A percentile compares a stretch with the other conserved stretches of the same genome.
phyloP scores from a whole-genome alignment of 2,888 invertebrate species.

The Piscicola geometra region DNA sequence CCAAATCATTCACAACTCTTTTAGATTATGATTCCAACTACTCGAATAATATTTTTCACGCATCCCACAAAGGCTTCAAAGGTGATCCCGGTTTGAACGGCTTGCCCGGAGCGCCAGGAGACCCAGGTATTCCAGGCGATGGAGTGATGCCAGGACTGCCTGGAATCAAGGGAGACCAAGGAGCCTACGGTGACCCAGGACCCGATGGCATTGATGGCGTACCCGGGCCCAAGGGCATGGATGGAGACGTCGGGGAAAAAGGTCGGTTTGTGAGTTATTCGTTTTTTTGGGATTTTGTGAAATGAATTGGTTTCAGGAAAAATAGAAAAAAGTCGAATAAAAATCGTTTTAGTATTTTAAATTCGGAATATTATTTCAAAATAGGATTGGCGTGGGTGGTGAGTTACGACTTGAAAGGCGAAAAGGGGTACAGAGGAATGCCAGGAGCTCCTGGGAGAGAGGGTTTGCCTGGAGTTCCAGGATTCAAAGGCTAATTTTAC shows the following conservation, averaged over 20 bases:
- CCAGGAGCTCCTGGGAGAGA: background rate
- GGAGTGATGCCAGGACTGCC: constrained; percentile 58
- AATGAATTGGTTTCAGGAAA: too few species aligned
- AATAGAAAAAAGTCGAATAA: too few species aligned
- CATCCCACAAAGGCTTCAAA: constrained; percentile 8
- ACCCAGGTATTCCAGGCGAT: constrained; percentile 38
- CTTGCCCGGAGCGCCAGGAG: constrained; percentile 60
- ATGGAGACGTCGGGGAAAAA: constrained; percentile 2
- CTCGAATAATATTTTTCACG: background rate
- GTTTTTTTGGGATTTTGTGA: too few species aligned
- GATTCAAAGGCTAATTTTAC: background rate
- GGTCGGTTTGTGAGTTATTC: background rate
- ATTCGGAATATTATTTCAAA: too few species aligned
- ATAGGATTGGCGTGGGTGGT: background rate
- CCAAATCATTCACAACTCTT: too few species aligned
- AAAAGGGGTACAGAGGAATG: background rate
- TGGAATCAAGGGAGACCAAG: constrained; percentile 48
- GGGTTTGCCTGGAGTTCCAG: background rate
- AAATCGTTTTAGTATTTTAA: too few species aligned
- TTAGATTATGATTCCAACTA: too few species aligned
- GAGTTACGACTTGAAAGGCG: background rate
- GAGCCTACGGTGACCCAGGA: constrained; percentile 37
- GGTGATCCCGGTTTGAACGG: constrained; percentile 45
- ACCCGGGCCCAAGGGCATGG: background rate
- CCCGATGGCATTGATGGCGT: background rate